A percentile compares a stretch with the other conserved stretches of the same genome.
phyloP scores from a whole-genome alignment of 2,888 invertebrate species.

The Eristalinus sepulchralis region DNA sequence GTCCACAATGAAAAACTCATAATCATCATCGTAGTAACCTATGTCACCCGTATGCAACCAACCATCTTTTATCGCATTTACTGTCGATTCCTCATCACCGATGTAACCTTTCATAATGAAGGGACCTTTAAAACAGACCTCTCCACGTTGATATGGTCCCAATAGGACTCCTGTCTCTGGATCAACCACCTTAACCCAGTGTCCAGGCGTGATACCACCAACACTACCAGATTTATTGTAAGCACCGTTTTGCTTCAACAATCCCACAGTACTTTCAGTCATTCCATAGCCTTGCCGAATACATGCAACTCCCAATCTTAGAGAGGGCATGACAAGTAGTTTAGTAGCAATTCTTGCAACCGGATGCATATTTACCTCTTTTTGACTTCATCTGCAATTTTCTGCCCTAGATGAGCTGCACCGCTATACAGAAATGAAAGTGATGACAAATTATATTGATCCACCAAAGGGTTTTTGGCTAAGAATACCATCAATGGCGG shows the following conservation, averaged over 20 bases:
- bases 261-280: conserved; percentile 88
- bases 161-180: conserved; percentile 84
- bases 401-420: conserved; percentile 90
- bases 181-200: conserved; percentile 85
- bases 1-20: conserved; percentile 91
- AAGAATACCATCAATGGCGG: conserved; percentile 93
- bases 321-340: not conserved
- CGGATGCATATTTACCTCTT: conserved; percentile 70
- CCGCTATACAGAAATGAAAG: conserved; percentile 88
- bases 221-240: conserved; percentile 84
- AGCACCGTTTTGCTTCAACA: conserved; percentile 80
- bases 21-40: conserved; percentile 90
- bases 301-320: conserved; percentile 80
- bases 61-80: conserved; percentile 87
- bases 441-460: conserved; percentile 88
- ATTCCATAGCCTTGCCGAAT: conserved; percentile 90
- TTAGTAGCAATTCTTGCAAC: not conserved
- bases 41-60: conserved; percentile 91
- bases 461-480: conserved; percentile 89
- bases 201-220: conserved; percentile 86
- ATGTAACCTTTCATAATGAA: conserved; percentile 92
- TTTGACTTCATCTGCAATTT: conserved; percentile 84
- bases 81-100: conserved; percentile 86
- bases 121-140: conserved; percentile 91
- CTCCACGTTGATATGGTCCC: conserved; percentile 87